Base-by-base conservation (phyloP, 2,888 invertebrate genomes). In the Seladonia tumulorum region DNA sequence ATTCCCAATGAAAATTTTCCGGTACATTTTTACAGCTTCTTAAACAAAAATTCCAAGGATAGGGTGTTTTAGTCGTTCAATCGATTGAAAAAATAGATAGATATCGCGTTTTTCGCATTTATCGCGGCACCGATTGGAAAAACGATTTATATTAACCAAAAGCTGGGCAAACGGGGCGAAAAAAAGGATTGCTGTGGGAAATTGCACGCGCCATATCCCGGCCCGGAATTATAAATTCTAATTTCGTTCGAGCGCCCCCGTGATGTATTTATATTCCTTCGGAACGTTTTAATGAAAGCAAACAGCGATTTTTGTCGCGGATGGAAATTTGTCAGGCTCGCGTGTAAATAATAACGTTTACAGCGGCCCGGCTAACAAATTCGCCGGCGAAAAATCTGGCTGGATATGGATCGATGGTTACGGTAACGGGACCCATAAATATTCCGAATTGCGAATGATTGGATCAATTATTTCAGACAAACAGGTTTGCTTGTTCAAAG, bases 191-290 rank as follows among this genome's bases (percentile, higher is more conserved):
- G 29, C 35, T 3, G 49, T 35, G 66, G 25, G 45, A 49, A 75
- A 74, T 29, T 45, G 49, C 57, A n/a, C n/a, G 49, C n/a, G 53
- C 74, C 25, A 16, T 22, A 12, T n/a, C 57, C 71, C 47, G 29
- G 18, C n/a, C 10, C 2, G 70, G 63, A 84, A 85, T 85, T 85
- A 85, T 72, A 79, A 84, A 79, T 85, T 83, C 84, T 85, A 78
- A 85, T 85, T 85, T 72, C 42, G 60, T 8, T 53, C 63, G 75
- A 22, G 70, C 39, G 66, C 29, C 63, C 22, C 75, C 71, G 49
- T 74, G 84, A 74, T 60, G 84, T 75, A 83, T 84, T 83, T 83
- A 79, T 79, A 75, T 77, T 74, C 49, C 66, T 84, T 57, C 66
- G 45, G 57, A 45, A 29, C 53, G 75, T 47, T 85, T 85, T 72